A percentile compares a stretch with the other conserved stretches of the same genome.
Conservation (phyloP, 2,797 vertebrate species). For the Echiichthys vipera region DNA sequence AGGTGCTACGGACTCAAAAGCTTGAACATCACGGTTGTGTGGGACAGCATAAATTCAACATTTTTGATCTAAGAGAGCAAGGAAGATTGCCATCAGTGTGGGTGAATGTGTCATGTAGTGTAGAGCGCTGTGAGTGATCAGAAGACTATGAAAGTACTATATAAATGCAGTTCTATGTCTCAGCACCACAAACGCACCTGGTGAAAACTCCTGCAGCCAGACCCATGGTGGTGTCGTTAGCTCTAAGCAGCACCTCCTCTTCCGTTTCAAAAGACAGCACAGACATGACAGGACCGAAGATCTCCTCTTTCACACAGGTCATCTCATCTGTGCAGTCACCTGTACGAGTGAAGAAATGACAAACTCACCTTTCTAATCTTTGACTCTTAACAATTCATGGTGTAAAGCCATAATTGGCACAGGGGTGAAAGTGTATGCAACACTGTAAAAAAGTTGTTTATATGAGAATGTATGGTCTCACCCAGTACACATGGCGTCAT, state of each 20-base stretch:
- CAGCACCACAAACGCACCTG: constrained; percentile 82
- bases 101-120: too few species aligned
- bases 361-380: neutral
- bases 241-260: constrained; percentile 91
- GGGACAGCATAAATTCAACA: too few species aligned
- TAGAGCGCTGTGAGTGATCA: too few species aligned
- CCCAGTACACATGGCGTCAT: constrained; percentile 95
- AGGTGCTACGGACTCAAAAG: too few species aligned
- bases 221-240: constrained; percentile 90
- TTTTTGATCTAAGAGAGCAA: too few species aligned
- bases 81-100: too few species aligned
- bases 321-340: constrained; percentile 93
- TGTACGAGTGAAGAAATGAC: constrained; percentile 46
- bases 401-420: neutral
- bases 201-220: constrained; percentile 96
- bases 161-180: too few species aligned
- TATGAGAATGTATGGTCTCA: constrained; percentile 62
- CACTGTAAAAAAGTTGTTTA: neutral
- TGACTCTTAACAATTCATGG: neutral
- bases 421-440: neutral
- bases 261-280: constrained; percentile 94
- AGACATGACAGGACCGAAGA: constrained; percentile 98
- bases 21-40: too few species aligned
- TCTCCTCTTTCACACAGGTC: constrained; percentile 96
- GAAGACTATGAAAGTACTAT: too few species aligned